Evolutionary conservation across 1,140 invertebrate genomes (phyloP), one percentile per base, ranked within the genome.

Genomic region (Drosophila nebulosa): DNA sequence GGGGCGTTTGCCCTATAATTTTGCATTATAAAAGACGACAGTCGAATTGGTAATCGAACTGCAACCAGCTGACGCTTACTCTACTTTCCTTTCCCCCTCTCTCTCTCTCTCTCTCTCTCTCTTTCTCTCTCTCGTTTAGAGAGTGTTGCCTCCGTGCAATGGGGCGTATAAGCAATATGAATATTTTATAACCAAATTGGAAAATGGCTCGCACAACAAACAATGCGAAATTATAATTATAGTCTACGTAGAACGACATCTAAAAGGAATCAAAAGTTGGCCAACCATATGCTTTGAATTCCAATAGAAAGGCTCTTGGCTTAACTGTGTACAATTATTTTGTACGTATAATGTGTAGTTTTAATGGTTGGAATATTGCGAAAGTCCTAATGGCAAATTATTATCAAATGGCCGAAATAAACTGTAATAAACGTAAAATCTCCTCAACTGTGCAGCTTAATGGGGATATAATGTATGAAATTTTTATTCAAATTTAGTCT

Each of bases 131-230:
- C 3, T 32, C 30, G 21, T 30, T 42, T 24, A 24, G 52, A 61
- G 71, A 64, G 35, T 69, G 67, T 62, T 39, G 26, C 42, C 27
- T 16, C 27, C 50, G 73, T 50, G 36, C 62, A 86, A 74, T 61
- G 78, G 64, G 81, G 63, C 81, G 80, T 85, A 86, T 85, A 51
- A 67, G 63, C 64, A 86, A 81, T 81, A 72, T 88, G 74, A 86
- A 86, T 86, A 78, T 81, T 88, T 86, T 55, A 88, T 72, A 61
- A 22, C 5, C 63, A 78, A 86, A 81, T 88, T 71, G 51, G 65
- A 71, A 78, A 71, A 72, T 66, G 62, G 64, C 64, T 65, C 46
- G 63, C 72, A 72, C 68, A 35, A 58, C 46, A 75, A 76, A 77
- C 62, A 58, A 55, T 30, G 26, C 26, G 56, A 65, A 64, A 62